Base-by-base conservation (phyloP, 2,113 vertebrate species). In the Falco punctatus region DNA sequence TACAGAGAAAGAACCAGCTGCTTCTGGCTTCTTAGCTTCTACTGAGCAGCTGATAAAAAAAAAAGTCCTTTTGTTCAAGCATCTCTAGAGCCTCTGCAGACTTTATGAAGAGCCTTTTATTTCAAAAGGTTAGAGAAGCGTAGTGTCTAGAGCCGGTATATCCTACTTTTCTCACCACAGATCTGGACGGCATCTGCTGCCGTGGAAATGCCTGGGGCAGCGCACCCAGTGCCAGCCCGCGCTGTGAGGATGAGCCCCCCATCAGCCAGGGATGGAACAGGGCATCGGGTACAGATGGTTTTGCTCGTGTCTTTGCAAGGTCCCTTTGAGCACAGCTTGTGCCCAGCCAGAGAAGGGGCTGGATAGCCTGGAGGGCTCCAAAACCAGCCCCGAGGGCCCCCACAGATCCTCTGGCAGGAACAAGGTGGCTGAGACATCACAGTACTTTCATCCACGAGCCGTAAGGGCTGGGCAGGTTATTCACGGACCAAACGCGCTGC, bases 1-100 rank as follows among this genome's bases (percentile, higher is more conserved):
- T 44, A 49, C 57, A 49, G 66, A 70, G 92, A 91, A 94, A 91
- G 91, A 91, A 86, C 58, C 90, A 90, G 92, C 92, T 95, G 94
- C 90, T 91, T 26, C 91, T 94, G 91, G 89, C 90, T 96, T 23
- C 91, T 87, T 57, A 19, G 81, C 94, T 81, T 91, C 86, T 72
- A 22, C 30, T 3, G 48, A 96, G 91, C 95, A 93, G 96, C 82
- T 93, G 91, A 80, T 55, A 15, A 52, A 72, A 88, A 35, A 38
- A 69, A 30, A 44, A 30, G 42, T 66, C 90, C 94, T 90, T 95
- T 96, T 97, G 94, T 94, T 90, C 80, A 18, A 40, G 58, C 71
- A 86, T 42, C 84, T 75, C 82, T 44, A 67, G 74, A 91, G 93
- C 57, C 65, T 79, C 78, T 21, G 32, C 58, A 27, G 86, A 18